phyloP scores from a whole-genome alignment of 2,113 vertebrate species.

The Tetrax tetrax region DNA sequence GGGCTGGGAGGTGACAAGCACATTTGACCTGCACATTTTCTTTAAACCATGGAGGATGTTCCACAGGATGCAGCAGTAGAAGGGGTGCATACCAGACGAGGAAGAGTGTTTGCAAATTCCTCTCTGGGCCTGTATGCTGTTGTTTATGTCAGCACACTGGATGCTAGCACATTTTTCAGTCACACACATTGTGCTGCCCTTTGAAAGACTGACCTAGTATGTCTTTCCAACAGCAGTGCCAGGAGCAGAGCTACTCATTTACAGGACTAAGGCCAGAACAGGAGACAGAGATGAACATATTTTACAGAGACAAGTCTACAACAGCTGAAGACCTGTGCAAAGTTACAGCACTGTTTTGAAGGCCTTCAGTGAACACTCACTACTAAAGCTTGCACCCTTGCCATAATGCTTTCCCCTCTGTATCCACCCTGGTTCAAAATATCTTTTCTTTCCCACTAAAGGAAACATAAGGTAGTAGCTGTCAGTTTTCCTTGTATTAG shows the following conservation, averaged over 20 bases:
- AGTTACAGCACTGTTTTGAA: not conserved
- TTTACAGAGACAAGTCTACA: not conserved
- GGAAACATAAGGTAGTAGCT: not conserved
- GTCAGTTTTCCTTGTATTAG: not conserved
- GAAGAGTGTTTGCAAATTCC: not conserved
- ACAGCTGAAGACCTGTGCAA: not conserved
- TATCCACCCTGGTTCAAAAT: not conserved
- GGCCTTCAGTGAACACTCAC: not conserved
- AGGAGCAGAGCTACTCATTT: not conserved
- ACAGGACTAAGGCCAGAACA: not conserved
- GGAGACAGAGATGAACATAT: not conserved
- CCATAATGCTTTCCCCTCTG: not conserved
- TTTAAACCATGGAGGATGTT: not conserved
- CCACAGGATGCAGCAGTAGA: not conserved
- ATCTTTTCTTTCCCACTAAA: not conserved
- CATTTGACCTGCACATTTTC: not conserved
- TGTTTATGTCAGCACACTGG: not conserved
- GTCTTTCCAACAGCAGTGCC: not conserved
- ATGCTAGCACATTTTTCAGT: not conserved
- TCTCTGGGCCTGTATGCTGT: not conserved
- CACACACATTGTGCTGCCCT: not conserved
- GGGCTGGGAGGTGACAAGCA: not conserved
- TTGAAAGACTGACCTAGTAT: not conserved
- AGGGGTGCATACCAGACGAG: not conserved
- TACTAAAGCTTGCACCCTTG: not conserved